Evolutionary conservation across 2,113 vertebrate genomes (phyloP).

Genomic region (Forbesichthys papilliferus): DNA sequence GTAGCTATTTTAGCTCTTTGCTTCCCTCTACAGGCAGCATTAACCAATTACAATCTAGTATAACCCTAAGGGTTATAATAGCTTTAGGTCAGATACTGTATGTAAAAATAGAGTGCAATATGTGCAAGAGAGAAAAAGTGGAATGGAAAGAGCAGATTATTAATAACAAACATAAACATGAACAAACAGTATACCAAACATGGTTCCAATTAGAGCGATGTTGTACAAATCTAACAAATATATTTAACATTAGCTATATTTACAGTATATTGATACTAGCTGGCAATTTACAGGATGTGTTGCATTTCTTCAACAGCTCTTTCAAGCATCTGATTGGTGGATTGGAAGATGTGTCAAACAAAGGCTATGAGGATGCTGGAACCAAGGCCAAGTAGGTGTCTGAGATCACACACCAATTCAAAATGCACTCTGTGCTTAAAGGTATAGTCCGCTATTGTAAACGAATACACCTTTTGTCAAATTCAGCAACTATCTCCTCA

Average conservation of each 20-base stretch:
- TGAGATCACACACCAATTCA: not conserved
- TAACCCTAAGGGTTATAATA: not conserved
- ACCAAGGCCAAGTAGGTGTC: constrained; percentile 91
- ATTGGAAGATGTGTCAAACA: constrained; percentile 90
- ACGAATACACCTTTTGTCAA: no score
- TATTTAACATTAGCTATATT: no score
- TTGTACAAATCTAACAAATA: no score
- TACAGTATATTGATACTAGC: not conserved
- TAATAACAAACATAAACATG: no score
- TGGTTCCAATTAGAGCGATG: no score
- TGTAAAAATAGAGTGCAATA: no score
- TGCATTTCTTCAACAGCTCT: constrained; percentile 75
- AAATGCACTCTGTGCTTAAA: not conserved
- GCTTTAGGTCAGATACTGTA: no score
- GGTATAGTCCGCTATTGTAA: no score
- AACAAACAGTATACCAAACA: no score
- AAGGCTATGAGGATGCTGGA: constrained; percentile 93
- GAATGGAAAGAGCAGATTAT: no score
- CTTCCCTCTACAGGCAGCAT: not conserved
- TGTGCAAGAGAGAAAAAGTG: no score
- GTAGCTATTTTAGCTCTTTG: not conserved
- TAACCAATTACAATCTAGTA: not conserved
- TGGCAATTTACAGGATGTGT: not conserved
- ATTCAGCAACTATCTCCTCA: no score
- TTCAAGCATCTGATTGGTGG: constrained; percentile 97